Evolutionary conservation across 2,888 invertebrate genomes (phyloP), one percentile per base, ranked within the genome.

Genomic region (Chalcis sispes): DNA sequence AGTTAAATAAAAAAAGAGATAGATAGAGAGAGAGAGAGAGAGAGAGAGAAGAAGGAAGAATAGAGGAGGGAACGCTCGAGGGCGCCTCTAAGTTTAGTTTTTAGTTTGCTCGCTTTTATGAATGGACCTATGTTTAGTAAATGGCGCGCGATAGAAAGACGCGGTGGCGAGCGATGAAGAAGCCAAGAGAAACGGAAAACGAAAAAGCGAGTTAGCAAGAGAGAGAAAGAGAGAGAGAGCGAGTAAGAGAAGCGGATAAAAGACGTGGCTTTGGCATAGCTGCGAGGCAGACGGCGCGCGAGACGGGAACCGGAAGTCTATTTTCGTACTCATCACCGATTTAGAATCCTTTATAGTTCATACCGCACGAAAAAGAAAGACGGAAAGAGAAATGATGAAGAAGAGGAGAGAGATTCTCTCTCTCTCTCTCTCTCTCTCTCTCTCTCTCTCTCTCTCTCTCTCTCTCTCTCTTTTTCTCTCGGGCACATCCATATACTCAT

Each of bases 231-330:
- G 7, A 52, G 74, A 42, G 27, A 66, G 64, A 61, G 7, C 62
- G 27, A 61, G 56, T 8, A 50, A 70, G 42, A 42, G n/a, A 64
- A 69, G 61, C 40, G 54, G 52, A 62, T 10, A 56, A 5, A 36
- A 36, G n/a, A 40, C 64, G 72, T 56, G 79, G 80, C 81, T 84
- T 84, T 85, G 83, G 86, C 86, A 84, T 86, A 84, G 82, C 85
- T 84, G 82, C 80, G 81, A 79, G 82, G 86, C 85, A 88, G 88
- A 87, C 87, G 84, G 82, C 81, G 80, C 82, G 82, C 82, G 86
- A 88, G 87, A 87, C 88, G 88, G 88, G 86, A 88, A 88, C 88
- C 88, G 88, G 88, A 88, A 88, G 88, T 88, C 88, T 88, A 88
- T 88, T 88, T 88, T 86, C 83, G 87, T 88, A 81, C 79, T 67